Conservation (phyloP, 2,113 vertebrate species). For the Muscicapa adusta region DNA sequence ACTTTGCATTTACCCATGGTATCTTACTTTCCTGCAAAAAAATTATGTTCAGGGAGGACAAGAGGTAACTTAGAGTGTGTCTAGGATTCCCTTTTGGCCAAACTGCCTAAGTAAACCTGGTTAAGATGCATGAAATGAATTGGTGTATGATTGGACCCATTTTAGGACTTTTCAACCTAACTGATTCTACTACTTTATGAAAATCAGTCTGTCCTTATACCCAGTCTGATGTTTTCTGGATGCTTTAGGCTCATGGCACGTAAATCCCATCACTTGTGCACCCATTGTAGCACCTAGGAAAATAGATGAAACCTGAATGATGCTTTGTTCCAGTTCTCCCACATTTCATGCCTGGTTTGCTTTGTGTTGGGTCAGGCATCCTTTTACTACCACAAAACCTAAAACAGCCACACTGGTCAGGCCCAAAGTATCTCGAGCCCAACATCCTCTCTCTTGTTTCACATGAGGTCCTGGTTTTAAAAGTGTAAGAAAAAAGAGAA, state of each 20-base stretch:
- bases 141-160: background rate
- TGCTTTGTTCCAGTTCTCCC: background rate
- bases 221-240: background rate
- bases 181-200: rapidly evolving
- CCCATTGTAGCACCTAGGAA: background rate
- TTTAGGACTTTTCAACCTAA: background rate
- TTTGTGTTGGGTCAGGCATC: rapidly evolving
- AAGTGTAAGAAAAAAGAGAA: background rate
- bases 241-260: background rate
- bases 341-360: background rate
- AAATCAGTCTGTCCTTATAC: rapidly evolving
- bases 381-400: background rate
- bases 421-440: background rate
- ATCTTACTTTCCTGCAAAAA: background rate
- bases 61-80: background rate
- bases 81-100: background rate
- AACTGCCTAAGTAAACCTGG: background rate
- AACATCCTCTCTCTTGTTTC: background rate
- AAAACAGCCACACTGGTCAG: background rate
- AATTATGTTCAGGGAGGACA: background rate
- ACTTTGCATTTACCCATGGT: rapidly evolving
- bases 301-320: background rate
- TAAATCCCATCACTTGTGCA: background rate
- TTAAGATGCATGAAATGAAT: background rate
- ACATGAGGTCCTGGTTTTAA: background rate